Base-by-base conservation (phyloP, 2,888 invertebrate genomes). In the Ariolimax columbianus region DNA sequence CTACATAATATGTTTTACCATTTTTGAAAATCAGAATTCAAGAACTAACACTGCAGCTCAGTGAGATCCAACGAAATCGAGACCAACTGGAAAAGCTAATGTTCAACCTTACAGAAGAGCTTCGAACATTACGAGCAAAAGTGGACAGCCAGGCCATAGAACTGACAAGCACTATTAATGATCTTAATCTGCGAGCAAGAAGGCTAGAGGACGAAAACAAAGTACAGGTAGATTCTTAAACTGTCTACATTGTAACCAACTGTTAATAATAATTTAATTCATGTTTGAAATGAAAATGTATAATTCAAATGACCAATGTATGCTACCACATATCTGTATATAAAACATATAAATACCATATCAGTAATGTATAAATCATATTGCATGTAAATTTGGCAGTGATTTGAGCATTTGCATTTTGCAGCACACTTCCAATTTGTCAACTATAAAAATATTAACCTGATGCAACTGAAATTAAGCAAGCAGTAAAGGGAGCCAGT, bases 141-240 rank as follows among this genome's bases (percentile, higher is more conserved):
- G 86, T 93, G 26, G 94, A 94, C 14, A 86, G 89, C 7, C 93
- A 94, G 86, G 87, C 89, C 17, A 84, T 89, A 14, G 93, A 94
- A 80, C 89, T 93, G 36, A 87, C 87, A 38, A 86, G 90, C 30
- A 89, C 91, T 40, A 85, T 91, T 26, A 87, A 87, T n/a, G 94
- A 94, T 55, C 89, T 94, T 59, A 91, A 91, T 79, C 89, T 90
- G 84, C 90, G 90, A 75, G 90, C 92, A 17, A 89, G 91, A 38
- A 90, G 91, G 84, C 88, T 94, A 40, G 94, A 94, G 86, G 94
- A 94, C 43, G 94, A 94, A 83, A 92, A 91, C 77, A 89, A 92
- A 85, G 84, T 90, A 47, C 91, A 92, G 89, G 93, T 93, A 88
- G 85, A 88, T 75, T 51, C 33, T n/a, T 36, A 38, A 40, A 36